Percentiles rank a stretch among this genome's conserved stretches.
Conservation (phyloP, 2,797 vertebrate species). For the Serranus cabrilla region DNA sequence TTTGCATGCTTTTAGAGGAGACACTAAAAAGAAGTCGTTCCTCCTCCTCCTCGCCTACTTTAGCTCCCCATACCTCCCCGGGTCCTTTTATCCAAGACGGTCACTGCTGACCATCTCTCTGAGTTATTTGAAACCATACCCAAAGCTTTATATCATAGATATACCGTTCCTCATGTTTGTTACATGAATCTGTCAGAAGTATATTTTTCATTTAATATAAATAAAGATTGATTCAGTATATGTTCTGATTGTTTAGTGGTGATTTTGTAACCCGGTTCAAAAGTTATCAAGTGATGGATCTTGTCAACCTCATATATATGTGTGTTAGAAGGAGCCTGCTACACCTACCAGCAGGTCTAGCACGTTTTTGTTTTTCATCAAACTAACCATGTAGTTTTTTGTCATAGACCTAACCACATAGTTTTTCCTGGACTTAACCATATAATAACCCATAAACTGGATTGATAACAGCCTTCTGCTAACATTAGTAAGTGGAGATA, state of each 20-base stretch:
- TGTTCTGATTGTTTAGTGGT: constrained; percentile 21
- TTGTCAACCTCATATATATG: too few relatives aligned
- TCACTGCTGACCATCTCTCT: constrained; percentile 56
- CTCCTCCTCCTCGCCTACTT: constrained; percentile 29
- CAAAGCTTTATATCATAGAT: constrained; percentile 95
- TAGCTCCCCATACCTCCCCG: constrained; percentile 20
- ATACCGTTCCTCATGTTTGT: constrained; percentile 98
- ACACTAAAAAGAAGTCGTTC: constrained; percentile 40
- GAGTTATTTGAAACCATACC: constrained; percentile 85
- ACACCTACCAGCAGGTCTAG: too few relatives aligned
- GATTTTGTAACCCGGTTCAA: background rate
- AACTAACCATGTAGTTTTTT: too few relatives aligned
- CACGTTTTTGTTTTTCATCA: too few relatives aligned
- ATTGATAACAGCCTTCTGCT: too few relatives aligned
- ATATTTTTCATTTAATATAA: constrained; percentile 99
- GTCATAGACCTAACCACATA: too few relatives aligned
- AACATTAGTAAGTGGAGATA: too few relatives aligned
- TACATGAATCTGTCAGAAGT: constrained; percentile 99
- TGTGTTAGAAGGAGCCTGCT: too few relatives aligned
- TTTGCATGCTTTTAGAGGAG: constrained; percentile 76
- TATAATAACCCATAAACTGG: too few relatives aligned
- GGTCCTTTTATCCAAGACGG: constrained; percentile 27
- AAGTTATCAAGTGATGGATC: too few relatives aligned
- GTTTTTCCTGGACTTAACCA: too few relatives aligned
- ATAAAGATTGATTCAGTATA: constrained; percentile 98